Evolutionary conservation across 2,113 vertebrate species (phyloP), one percentile per base, ranked within the genome.

Genomic region (Motacilla alba): DNA sequence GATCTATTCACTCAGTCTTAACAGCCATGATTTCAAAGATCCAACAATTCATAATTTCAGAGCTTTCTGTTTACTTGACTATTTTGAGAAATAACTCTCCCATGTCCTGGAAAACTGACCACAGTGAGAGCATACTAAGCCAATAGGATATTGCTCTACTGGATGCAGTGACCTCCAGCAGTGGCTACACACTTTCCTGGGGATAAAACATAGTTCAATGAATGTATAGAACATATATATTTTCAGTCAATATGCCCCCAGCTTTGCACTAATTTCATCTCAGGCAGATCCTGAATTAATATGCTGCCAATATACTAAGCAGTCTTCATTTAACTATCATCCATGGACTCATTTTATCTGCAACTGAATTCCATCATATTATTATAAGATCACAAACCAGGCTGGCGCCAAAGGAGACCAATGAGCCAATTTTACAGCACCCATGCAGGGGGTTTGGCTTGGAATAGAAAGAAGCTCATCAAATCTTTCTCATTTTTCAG

Each of bases 181-280:
- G 31, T 5, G 5, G 13, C 18, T 77, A 15, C 39, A 64, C 11
- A 11, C 5, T 50, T 75, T 2, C 7, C 15, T 17, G 24, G 33
- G 15, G 4, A 2, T 35, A 52, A 74, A 72, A 18, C 2, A 26
- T 56, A 31, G 6, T 50, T 67, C 10, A 22, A 0, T 28, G 10
- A 52, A 56, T 3, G 1, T 17, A 50, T 1, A 53, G 15, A 50
- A 55, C 8, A 0, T 12, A 53, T 37, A 0, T 13, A 50, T 49
- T 82, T 62, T 33, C 20, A 94, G 49, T 13, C 53, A 81, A 18
- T 7, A 56, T 31, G 13, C 12, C 53, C 37, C 26, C 7, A 91
- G 9, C 21, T 67, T 62, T 15, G 17, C 33, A 33, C 4, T 68
- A 43, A 52, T 80, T 64, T 73, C 49, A 73, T 30, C n/a, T 64